Percentiles rank a stretch among this genome's conserved stretches.
Evolutionary conservation across 2,888 invertebrate species (phyloP).

Genomic region (Tridacna gigas): DNA sequence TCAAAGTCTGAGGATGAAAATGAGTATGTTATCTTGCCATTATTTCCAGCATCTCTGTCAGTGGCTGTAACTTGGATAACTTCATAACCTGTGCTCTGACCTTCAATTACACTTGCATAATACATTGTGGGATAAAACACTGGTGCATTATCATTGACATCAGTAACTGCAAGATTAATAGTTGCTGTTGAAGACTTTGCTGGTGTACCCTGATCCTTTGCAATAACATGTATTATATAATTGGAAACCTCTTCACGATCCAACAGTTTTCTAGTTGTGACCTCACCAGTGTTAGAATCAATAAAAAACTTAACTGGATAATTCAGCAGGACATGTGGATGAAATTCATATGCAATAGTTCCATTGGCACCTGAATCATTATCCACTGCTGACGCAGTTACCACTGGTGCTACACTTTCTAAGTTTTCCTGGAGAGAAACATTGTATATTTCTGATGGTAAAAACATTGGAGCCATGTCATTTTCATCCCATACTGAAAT

Average conservation of each 20-base stretch:
- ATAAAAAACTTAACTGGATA: conserved; percentile 96
- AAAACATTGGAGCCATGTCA: conserved; percentile 95
- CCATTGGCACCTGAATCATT: conserved; percentile 95
- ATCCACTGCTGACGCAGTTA: conserved; percentile 93
- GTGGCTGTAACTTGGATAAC: conserved; percentile 92
- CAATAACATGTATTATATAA: conserved; percentile 94
- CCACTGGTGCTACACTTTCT: conserved; percentile 65
- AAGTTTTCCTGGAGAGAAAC: conserved; percentile 73
- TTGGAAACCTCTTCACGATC: conserved; percentile 89
- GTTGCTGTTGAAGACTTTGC: conserved; percentile 96
- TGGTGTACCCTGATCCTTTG: conserved; percentile 94
- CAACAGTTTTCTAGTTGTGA: conserved; percentile 91
- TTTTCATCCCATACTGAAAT: conserved; percentile 97
- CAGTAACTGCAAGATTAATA: conserved; percentile 91
- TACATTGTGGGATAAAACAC: conserved; percentile 96
- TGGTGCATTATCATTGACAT: conserved; percentile 96
- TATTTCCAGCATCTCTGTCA: conserved; percentile 95
- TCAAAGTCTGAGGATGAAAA: conserved; percentile 87
- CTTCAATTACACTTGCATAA: conserved; percentile 90
- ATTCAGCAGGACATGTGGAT: conserved; percentile 92
- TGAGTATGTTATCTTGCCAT: conserved; percentile 88
- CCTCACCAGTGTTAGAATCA: conserved; percentile 93
- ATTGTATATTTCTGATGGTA: conserved; percentile 59
- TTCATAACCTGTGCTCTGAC: conserved; percentile 87
- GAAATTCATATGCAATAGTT: conserved; percentile 87